Evolutionary conservation across 1,140 invertebrate genomes (phyloP).

Genomic region (Hycleus phaleratus): DNA sequence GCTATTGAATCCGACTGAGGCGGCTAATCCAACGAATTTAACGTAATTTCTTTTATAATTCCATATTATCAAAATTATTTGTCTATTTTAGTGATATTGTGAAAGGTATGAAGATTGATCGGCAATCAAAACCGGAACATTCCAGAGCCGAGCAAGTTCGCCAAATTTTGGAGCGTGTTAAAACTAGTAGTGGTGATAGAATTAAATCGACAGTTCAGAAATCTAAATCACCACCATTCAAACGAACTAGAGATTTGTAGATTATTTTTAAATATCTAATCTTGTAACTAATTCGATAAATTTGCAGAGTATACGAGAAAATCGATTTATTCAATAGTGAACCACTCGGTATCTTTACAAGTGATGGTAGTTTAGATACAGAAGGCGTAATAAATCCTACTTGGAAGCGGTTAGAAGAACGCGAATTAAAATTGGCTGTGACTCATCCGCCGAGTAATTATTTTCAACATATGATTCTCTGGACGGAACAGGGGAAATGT

Average conservation of each 20-base stretch:
- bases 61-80: slow-evolving; percentile 10
- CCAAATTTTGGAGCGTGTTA: slow-evolving; percentile 18
- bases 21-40: slow-evolving; percentile 23
- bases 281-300: not conserved
- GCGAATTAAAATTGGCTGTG: slow-evolving; percentile 55
- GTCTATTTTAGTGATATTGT: slow-evolving; percentile 54
- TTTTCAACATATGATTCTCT: slow-evolving; percentile 87
- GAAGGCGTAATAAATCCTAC: slow-evolving; percentile 49
- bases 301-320: slow-evolving; percentile 27
- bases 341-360: slow-evolving; percentile 53
- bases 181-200: not conserved
- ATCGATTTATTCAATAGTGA: slow-evolving; percentile 50
- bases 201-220: too few species aligned
- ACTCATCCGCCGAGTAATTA: slow-evolving; percentile 74
- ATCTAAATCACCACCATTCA: not conserved
- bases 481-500: slow-evolving; percentile 90
- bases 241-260: not conserved
- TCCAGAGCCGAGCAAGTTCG: slow-evolving; percentile 33
- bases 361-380: slow-evolving; percentile 19
- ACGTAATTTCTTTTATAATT: slow-evolving; percentile 3
- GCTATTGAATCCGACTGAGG: slow-evolving; percentile 40
- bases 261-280: not conserved
- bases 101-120: slow-evolving; percentile 67
- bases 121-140: slow-evolving; percentile 37
- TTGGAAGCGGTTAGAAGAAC: slow-evolving; percentile 59